These are phyloP conservation scores for Dicycla oo DNA, from an alignment of 2,888 invertebrate species.

Conservation along the genomic window DNA sequence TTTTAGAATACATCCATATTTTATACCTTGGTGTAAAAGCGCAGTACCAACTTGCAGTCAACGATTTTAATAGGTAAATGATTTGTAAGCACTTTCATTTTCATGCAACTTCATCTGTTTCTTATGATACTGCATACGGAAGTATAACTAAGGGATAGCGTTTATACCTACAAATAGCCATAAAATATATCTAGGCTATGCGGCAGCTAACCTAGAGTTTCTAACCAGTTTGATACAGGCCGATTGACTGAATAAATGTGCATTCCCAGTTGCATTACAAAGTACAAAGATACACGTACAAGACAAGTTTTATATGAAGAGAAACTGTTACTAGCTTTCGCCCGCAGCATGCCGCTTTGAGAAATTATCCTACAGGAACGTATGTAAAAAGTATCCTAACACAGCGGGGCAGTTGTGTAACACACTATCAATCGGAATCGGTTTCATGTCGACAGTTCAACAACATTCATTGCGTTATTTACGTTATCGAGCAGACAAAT, in stretches of 20 bases:
- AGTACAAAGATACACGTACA: not conserved
- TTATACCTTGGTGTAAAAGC: not conserved
- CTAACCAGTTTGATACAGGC: constrained; percentile 55
- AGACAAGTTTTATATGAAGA: constrained; percentile 17
- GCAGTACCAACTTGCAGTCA: not conserved
- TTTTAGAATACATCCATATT: not conserved
- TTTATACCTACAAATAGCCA: constrained; percentile 4
- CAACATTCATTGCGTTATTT: too few relatives aligned
- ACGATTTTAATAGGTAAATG: not conserved
- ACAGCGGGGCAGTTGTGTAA: too few relatives aligned
- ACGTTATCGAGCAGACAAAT: too few relatives aligned
- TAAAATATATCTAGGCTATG: constrained; percentile 14
- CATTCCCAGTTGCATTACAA: constrained; percentile 22
- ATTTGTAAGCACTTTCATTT: not conserved
- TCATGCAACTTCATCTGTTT: not conserved
- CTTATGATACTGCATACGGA: not conserved
- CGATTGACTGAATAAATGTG: constrained; percentile 38
- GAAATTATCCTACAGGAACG: not conserved
- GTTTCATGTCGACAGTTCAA: too few relatives aligned
- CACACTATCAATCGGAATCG: too few relatives aligned
- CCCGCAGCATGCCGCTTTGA: not conserved
- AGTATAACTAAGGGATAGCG: not conserved
- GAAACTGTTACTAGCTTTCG: not conserved
- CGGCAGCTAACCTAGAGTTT: constrained; percentile 38
- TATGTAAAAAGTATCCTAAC: not conserved